phyloP scores from a whole-genome alignment of 2,888 invertebrate species.

The Osmoderma eremita region DNA sequence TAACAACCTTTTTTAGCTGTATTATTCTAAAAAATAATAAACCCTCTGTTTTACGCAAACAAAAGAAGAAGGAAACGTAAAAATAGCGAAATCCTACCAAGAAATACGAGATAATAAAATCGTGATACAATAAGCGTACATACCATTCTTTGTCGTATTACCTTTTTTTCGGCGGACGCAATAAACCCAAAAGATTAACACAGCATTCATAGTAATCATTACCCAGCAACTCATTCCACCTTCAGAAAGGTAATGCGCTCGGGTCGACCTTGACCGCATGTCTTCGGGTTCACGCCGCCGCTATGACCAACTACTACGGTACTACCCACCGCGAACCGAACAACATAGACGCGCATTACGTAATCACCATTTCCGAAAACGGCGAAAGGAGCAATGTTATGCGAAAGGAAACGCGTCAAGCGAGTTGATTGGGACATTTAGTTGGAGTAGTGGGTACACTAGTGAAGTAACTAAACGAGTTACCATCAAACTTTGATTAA shows the following conservation, averaged over 20 bases:
- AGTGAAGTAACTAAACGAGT: too few species aligned
- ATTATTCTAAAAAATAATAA: too few species aligned
- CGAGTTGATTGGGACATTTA: too few species aligned
- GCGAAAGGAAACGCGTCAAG: not conserved
- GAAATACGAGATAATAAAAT: too few species aligned
- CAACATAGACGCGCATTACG: constrained; percentile 11
- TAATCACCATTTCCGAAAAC: constrained; percentile 20
- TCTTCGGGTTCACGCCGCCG: constrained; percentile 25
- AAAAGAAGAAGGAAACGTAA: too few species aligned
- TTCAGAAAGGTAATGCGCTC: constrained; percentile 33
- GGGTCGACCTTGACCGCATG: constrained; percentile 30
- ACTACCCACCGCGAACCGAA: constrained; percentile 12
- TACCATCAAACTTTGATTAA: too few species aligned
- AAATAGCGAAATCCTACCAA: too few species aligned
- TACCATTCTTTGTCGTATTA: too few species aligned
- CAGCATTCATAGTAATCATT: constrained; percentile 23
- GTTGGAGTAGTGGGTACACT: too few species aligned
- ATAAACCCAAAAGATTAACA: constrained; percentile 26
- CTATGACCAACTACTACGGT: not conserved
- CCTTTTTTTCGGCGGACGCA: constrained; percentile 1
- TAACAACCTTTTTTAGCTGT: too few species aligned
- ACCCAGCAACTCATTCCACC: constrained; percentile 25
- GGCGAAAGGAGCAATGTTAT: not conserved
- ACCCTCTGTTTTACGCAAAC: too few species aligned
- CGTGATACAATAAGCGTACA: too few species aligned